phyloP scores from a whole-genome alignment of 2,888 invertebrate species.

The Lycaena phlaeas region DNA sequence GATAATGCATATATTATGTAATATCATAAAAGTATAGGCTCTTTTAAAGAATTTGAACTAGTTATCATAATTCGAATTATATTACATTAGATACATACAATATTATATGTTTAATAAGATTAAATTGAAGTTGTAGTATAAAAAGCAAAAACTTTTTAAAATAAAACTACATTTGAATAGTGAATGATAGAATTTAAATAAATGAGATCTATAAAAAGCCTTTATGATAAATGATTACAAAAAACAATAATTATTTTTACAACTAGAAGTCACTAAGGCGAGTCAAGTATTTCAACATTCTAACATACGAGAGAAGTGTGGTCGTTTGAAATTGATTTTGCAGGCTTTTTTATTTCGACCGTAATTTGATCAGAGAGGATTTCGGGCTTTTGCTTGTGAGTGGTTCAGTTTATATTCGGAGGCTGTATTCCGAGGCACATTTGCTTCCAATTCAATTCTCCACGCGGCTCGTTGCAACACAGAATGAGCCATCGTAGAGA shows the following conservation, averaged over 20 bases:
- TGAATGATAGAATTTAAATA: no score
- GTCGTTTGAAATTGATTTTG: constrained; percentile 8
- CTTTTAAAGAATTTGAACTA: not conserved
- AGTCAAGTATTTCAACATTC: no score
- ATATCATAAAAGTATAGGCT: not conserved
- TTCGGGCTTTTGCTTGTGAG: constrained; percentile 27
- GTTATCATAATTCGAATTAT: no score
- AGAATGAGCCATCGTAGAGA: constrained; percentile 63
- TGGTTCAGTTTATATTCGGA: constrained; percentile 44
- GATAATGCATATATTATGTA: not conserved
- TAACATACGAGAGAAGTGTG: not conserved
- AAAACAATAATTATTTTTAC: no score
- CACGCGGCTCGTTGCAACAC: constrained; percentile 59
- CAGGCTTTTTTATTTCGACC: constrained; percentile 11
- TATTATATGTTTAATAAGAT: no score
- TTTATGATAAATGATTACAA: no score
- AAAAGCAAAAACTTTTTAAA: no score
- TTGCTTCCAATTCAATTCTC: constrained; percentile 68
- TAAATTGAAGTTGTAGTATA: no score
- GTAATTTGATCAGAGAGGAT: constrained; percentile 16
- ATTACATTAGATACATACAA: no score
- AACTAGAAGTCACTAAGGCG: no score
- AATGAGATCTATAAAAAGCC: no score
- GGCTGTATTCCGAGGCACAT: constrained; percentile 58
- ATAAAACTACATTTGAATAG: no score